Evolutionary conservation across 2,797 vertebrate genomes (phyloP).

Genomic region (Corythornis leucogaster): DNA sequence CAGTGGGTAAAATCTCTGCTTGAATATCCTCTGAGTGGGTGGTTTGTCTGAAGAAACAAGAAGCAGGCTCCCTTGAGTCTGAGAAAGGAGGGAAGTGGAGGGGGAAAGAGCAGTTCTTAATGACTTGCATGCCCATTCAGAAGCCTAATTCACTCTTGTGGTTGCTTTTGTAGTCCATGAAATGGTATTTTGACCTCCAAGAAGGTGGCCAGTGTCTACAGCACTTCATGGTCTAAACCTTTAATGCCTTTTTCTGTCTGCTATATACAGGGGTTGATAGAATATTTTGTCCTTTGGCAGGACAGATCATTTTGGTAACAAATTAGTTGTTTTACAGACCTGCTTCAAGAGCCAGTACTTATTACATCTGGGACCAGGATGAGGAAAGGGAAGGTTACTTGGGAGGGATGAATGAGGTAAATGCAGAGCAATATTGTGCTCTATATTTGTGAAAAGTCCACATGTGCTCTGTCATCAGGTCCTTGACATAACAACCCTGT

Average conservation of each 20-base stretch:
- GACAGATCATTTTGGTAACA: background rate
- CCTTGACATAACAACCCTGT: background rate
- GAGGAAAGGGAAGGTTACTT: background rate
- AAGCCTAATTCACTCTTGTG: background rate
- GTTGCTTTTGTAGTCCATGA: background rate
- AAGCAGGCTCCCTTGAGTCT: slow-evolving; percentile 16
- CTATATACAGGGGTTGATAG: background rate
- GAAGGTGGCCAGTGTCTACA: background rate
- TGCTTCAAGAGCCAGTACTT: background rate
- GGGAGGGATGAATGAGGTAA: background rate
- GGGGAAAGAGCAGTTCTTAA: background rate
- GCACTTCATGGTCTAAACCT: background rate
- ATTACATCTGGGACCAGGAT: background rate
- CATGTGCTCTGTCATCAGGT: background rate
- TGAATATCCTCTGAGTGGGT: slow-evolving; percentile 52
- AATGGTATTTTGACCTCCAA: slow-evolving; percentile 20
- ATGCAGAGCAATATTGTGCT: background rate
- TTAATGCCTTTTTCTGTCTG: background rate
- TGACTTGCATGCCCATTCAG: background rate
- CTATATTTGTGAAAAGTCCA: background rate
- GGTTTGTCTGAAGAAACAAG: slow-evolving; percentile 41
- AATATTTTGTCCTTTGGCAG: background rate
- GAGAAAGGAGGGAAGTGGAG: background rate
- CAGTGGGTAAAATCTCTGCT: slow-evolving; percentile 27
- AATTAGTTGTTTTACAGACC: background rate